These are phyloP conservation scores for Strix uralensis DNA, from an alignment of 2,113 vertebrate genomes.

Conservation along the genomic window DNA sequence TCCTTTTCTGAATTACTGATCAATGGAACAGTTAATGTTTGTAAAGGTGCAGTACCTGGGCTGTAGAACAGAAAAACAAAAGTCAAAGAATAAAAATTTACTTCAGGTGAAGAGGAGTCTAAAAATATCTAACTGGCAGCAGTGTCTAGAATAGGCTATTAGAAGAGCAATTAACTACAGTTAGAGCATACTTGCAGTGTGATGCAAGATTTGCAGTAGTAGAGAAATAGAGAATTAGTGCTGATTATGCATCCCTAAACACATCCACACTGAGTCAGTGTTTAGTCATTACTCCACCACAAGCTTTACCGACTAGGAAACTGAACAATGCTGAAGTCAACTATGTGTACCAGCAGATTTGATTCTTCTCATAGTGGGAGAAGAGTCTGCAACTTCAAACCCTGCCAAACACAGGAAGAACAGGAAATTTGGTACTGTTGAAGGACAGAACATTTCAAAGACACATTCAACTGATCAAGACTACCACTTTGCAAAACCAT, in stretches of 20 bases:
- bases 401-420: not conserved
- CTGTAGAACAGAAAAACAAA: not conserved
- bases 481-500: not conserved
- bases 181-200: not conserved
- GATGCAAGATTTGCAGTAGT: not conserved
- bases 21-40: not conserved
- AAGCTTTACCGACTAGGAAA: not conserved
- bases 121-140: not conserved
- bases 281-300: conserved; percentile 31
- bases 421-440: not conserved
- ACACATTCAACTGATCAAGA: not conserved
- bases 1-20: not conserved
- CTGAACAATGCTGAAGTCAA: not conserved
- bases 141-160: not conserved
- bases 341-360: not conserved
- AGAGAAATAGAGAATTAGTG: conserved; percentile 23
- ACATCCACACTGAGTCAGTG: conserved; percentile 25
- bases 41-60: not conserved
- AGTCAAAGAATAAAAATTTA: not conserved
- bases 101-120: not conserved
- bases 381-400: not conserved
- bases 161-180: not conserved
- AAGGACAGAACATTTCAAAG: not conserved
- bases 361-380: not conserved
- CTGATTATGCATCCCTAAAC: conserved; percentile 29